Evolutionary conservation across 2,888 invertebrate genomes (phyloP).

Genomic region (Sclerodermus sp.): DNA sequence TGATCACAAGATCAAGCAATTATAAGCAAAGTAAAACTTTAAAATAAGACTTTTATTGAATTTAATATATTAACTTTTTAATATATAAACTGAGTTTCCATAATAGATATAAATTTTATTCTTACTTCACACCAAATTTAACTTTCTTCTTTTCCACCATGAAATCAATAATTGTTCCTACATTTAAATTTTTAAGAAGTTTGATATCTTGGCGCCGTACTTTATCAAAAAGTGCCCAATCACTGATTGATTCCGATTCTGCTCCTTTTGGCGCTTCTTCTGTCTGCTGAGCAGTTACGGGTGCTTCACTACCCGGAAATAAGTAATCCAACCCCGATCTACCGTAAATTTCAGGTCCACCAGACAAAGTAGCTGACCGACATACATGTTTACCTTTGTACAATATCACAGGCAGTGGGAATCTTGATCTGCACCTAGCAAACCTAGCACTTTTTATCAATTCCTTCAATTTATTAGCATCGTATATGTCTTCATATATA

Average conservation of each 20-base stretch:
- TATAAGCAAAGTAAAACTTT: too few relatives aligned
- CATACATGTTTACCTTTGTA: constrained; percentile 74
- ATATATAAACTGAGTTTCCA: too few relatives aligned
- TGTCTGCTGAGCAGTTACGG: constrained; percentile 34
- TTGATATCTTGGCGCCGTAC: constrained; percentile 71
- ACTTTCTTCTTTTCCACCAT: constrained; percentile 86
- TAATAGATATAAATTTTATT: constrained; percentile 19
- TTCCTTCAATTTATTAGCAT: constrained; percentile 65
- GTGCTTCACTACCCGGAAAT: constrained; percentile 55
- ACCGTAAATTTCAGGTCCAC: constrained; percentile 74
- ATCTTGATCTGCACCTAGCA: constrained; percentile 75
- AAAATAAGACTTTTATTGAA: neutral
- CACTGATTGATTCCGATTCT: constrained; percentile 31
- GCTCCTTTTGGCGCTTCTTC: constrained; percentile 34
- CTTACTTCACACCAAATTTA: constrained; percentile 79
- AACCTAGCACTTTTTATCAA: constrained; percentile 69
- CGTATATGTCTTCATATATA: constrained; percentile 65
- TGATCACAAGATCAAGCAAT: neutral
- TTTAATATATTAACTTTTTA: neutral
- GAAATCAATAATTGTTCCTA: constrained; percentile 75
- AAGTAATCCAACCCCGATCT: constrained; percentile 67
- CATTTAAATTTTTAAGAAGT: constrained; percentile 69
- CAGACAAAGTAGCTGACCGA: constrained; percentile 74
- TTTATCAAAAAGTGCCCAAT: constrained; percentile 66
- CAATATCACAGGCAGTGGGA: constrained; percentile 76